These are phyloP conservation scores for Bacillus rossius DNA, from an alignment of 1,140 invertebrate species.

Conservation along the genomic window DNA sequence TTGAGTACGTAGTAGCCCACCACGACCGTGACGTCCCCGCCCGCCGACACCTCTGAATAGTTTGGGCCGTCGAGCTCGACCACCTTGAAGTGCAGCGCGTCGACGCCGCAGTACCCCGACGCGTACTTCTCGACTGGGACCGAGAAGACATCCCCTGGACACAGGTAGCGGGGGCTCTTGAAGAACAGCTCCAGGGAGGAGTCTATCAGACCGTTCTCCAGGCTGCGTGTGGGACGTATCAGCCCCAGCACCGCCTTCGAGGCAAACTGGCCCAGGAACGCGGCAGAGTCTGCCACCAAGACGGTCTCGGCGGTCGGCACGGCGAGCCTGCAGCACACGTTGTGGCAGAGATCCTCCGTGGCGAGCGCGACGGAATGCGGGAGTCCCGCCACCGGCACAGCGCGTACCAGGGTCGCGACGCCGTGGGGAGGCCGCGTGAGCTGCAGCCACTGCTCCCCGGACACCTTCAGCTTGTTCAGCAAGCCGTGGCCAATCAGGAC, in stretches of 20 bases:
- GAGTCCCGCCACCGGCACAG: no score
- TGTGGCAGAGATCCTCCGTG: no score
- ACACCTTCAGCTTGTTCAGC: neutral
- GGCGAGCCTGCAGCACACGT: no score
- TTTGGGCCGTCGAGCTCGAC: conserved; percentile 37
- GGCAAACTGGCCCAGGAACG: conserved; percentile 33
- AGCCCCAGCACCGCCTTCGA: conserved; percentile 46
- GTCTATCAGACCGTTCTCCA: conserved; percentile 41
- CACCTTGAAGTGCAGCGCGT: conserved; percentile 32
- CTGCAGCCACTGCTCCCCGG: neutral
- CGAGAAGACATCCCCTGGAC: conserved; percentile 46
- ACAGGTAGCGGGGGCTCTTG: conserved; percentile 45
- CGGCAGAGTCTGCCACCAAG: neutral
- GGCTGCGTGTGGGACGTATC: conserved; percentile 43
- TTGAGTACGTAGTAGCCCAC: conserved; percentile 39
- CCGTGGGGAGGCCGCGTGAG: neutral
- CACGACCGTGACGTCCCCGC: conserved; percentile 17
- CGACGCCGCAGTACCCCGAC: conserved; percentile 39
- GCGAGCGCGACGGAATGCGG: no score
- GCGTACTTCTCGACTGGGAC: conserved; percentile 45
- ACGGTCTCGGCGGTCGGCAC: no score
- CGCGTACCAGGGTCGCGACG: no score
- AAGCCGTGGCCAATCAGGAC: neutral
- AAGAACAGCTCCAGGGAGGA: conserved; percentile 50
- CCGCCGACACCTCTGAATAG: conserved; percentile 27